These are phyloP conservation scores for Distichodus sexfasciatus DNA, from an alignment of 2,797 vertebrate species.

Conservation along the genomic window DNA sequence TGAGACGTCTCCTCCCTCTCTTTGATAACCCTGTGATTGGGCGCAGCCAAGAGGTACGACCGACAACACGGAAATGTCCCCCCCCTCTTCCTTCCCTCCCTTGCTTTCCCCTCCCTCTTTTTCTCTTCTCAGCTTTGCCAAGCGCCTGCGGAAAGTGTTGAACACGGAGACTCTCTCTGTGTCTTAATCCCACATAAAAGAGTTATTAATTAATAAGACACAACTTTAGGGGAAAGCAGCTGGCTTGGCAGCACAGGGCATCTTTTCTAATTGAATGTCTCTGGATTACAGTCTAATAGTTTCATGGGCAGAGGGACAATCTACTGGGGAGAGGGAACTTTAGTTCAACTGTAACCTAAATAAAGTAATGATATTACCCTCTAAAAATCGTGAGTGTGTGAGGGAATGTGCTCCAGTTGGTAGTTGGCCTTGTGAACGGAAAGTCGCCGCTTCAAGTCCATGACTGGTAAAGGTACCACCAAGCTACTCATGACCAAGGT, in stretches of 20 bases:
- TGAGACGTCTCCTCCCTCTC: conserved; percentile 43
- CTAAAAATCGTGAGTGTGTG: no score
- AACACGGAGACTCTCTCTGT: conserved; percentile 14
- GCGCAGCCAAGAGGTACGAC: conserved; percentile 41
- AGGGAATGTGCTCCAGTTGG: no score
- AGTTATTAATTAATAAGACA: conserved; percentile 50
- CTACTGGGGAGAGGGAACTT: background rate
- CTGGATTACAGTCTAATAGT: conserved; percentile 34
- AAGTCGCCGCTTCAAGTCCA: no score
- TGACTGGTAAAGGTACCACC: no score
- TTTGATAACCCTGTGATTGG: conserved; percentile 60
- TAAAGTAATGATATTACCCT: no score
- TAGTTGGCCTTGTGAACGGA: no score
- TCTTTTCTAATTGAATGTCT: conserved; percentile 52
- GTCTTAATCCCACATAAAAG: conserved; percentile 57
- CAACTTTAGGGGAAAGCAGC: conserved; percentile 43
- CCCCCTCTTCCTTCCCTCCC: background rate
- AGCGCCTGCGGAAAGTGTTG: conserved; percentile 29
- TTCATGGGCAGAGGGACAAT: background rate
- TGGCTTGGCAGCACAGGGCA: conserved; percentile 12
- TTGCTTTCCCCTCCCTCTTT: background rate
- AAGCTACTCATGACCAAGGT: no score
- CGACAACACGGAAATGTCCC: background rate
- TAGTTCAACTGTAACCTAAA: background rate
- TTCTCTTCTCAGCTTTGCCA: background rate